A percentile compares a stretch with the other conserved stretches of the same genome.
Evolutionary conservation across 2,888 invertebrate species (phyloP).

Genomic region (Smittia aterrima): DNA sequence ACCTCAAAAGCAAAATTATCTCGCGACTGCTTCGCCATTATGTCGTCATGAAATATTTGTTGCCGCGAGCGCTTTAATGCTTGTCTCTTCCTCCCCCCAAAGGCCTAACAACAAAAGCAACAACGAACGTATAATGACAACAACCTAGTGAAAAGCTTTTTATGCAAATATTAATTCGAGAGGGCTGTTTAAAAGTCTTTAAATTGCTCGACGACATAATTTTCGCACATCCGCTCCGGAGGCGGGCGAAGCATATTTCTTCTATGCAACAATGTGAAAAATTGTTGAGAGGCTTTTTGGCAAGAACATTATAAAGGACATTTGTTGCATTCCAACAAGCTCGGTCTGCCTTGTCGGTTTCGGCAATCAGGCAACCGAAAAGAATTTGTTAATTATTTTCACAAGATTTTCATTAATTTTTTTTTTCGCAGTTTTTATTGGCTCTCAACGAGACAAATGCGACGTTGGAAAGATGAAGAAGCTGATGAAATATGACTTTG

Average conservation of each 20-base stretch:
- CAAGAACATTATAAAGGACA: constrained; percentile 31
- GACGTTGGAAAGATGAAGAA: too few relatives aligned
- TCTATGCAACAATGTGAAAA: constrained; percentile 37
- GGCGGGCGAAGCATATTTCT: background rate
- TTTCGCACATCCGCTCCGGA: background rate
- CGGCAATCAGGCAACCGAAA: too few relatives aligned
- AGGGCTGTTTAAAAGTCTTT: constrained; percentile 12
- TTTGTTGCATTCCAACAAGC: constrained; percentile 34
- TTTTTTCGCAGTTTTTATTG: background rate
- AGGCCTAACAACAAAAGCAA: background rate
- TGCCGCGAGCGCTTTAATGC: too few relatives aligned
- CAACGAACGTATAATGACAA: background rate
- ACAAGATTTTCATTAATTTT: background rate
- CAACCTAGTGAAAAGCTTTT: background rate
- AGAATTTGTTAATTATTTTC: constrained; percentile 29
- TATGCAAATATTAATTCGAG: background rate
- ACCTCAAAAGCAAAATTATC: background rate
- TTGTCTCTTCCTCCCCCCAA: constrained; percentile 6
- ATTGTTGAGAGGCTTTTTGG: background rate
- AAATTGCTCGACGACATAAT: constrained; percentile 2
- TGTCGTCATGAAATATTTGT: too few relatives aligned
- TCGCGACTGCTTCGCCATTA: background rate
- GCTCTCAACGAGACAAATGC: too few relatives aligned
- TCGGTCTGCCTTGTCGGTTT: background rate
- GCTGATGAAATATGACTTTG: too few relatives aligned